Percentiles rank a stretch among this genome's conserved stretches.
These are phyloP conservation scores for Bovichtus variegatus DNA, from an alignment of 2,797 vertebrate species.

Conservation along the genomic window DNA sequence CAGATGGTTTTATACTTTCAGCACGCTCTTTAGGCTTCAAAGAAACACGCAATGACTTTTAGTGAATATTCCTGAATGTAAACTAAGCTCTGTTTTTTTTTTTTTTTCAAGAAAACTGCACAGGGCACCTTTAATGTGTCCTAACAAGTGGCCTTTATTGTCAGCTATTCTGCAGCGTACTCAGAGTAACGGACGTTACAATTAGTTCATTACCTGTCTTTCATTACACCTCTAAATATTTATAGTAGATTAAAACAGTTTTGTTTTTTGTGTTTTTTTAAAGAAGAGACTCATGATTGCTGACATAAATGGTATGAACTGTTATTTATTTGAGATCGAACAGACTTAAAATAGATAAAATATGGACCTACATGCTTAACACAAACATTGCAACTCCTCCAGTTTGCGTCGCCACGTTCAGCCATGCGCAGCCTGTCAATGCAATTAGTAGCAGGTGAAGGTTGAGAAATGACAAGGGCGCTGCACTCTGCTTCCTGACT, in stretches of 20 bases:
- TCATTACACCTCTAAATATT: not conserved
- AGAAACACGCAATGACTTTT: not conserved
- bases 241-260: not conserved
- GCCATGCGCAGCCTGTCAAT: not conserved
- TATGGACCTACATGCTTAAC: not conserved
- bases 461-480: not conserved
- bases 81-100: no score
- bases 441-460: not conserved
- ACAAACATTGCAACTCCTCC: not conserved
- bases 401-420: not conserved
- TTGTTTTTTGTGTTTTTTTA: no score
- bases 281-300: not conserved
- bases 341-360: not conserved
- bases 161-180: not conserved
- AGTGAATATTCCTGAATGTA: not conserved
- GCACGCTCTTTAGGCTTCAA: not conserved
- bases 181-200: not conserved
- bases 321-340: not conserved
- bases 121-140: not conserved
- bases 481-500: not conserved
- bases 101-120: not conserved
- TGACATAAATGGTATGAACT: not conserved
- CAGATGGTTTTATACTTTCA: no score
- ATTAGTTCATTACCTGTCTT: not conserved
- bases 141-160: not conserved